Evolutionary conservation across 2,797 vertebrate species (phyloP), one percentile per base, ranked within the genome.

Genomic region (Enteromius mattozi): DNA sequence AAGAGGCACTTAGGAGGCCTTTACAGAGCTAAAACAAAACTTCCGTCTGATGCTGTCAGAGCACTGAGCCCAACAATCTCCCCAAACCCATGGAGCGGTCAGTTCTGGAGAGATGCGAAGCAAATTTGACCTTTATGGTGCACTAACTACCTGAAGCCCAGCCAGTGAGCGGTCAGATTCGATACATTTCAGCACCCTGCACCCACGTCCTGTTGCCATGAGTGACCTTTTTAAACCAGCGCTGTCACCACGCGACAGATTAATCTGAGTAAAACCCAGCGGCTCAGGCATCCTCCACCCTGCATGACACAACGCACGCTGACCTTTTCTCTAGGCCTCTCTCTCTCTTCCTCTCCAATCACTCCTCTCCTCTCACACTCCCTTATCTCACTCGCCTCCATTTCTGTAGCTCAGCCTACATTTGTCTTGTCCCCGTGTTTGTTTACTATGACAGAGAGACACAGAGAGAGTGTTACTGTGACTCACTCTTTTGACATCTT

Each of bases 211-310:
- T 90, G 92, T 94, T 95, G 93, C 93, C 93, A 93, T 87, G 88
- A 90, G 86, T 94, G 95, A 96, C 95, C 95, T 96, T 96, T 95
- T 91, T 93, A 94, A 93, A 94, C 93, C 93, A 92, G 91, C 92
- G 90, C 94, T 95, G 94, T 94, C 94, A 94, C 94, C 92, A 92
- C 82, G 89, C 89, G 92, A 93, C 91, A 91, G 91, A 94, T 93
- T 93, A 94, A 92, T 93, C 91, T 84, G 87, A 87, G 85, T 90
- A 91, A 91, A 91, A 90, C 83, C 84, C 85, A 65, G 70, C 80
- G 40, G 69, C 87, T 84, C 80, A 78, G 75, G 88, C 86, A 87
- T 90, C 87, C 85, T 83, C 68, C 70, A 74, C 85, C 35, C 87
- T 86, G 86, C 87, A 81, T 87, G 88, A 88, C 87, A 86, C 68